These are phyloP conservation scores for Micrastur ruficollis DNA, from an alignment of 2,797 vertebrate genomes.

Conservation along the genomic window DNA sequence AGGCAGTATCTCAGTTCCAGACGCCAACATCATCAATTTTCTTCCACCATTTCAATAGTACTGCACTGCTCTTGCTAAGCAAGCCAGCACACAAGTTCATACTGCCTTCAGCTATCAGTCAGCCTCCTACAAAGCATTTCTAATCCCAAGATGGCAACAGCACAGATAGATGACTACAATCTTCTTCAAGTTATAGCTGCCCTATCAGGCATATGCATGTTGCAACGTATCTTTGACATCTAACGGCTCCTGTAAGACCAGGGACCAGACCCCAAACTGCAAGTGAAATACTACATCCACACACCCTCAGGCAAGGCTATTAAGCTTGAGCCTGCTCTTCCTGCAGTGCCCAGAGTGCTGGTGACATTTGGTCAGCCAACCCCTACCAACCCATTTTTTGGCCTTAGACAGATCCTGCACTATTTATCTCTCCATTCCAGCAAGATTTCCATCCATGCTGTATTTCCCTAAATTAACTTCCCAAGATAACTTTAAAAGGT, in stretches of 20 bases:
- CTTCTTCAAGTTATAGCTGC: neutral
- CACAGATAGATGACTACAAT: neutral
- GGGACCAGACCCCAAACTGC: neutral
- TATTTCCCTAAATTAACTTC: neutral
- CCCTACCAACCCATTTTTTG: neutral
- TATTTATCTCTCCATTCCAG: neutral
- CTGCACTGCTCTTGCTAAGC: neutral
- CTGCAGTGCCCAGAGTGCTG: neutral
- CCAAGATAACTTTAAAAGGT: neutral
- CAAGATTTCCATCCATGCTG: neutral
- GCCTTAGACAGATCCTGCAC: neutral
- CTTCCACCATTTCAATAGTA: neutral
- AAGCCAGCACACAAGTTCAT: fast-evolving
- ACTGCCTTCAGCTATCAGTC: neutral
- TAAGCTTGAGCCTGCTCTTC: neutral
- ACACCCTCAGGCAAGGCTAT: neutral
- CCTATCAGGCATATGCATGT: neutral
- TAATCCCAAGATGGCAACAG: neutral
- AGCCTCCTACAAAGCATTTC: neutral
- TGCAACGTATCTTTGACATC: neutral
- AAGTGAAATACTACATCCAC: neutral
- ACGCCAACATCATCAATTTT: neutral
- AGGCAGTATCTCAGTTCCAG: neutral
- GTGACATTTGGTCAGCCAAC: neutral
- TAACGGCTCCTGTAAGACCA: neutral